Evolutionary conservation across 2,113 vertebrate genomes (phyloP), one percentile per base, ranked within the genome.

Genomic region (Casuarius casuarius): DNA sequence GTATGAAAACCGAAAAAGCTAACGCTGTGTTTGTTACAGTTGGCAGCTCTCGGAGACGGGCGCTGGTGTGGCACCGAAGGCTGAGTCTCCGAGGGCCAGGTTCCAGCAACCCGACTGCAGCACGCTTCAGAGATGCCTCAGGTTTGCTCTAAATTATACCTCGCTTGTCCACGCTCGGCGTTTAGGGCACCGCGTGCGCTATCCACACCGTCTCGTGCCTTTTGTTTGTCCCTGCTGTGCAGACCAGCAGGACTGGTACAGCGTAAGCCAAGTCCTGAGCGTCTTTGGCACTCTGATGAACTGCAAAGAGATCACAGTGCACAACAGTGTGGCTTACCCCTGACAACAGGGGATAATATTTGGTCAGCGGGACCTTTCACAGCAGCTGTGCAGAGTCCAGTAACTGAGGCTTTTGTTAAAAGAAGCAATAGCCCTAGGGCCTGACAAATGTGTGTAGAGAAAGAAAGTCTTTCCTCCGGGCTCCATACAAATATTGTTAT

Each of bases 1-100:
- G 3, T 70, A 46, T 44, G 40, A 42, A 85, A 88, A 86, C 12
- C 29, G 35, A 86, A 90, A 89, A 44, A 16, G 42, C 28, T 49
- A 44, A 35, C 40, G 38, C 19, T 28, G 42, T 31, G 33, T 70
- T 35, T 42, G 15, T 26, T 84, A 38, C 35, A 26, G 11, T 25
- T 58, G 35, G 58, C 12, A 72, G 26, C 9, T 59, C 35, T 18
- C 33, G 29, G 46, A 71, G 12, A 13, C 19, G 6, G 25, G 14
- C 22, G 58, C 62, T 21, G 23, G 1, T 1, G 59, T 51, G 23
- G 40, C 9, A 52, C 0, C 0, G 72, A 59, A 2, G 33, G 44
- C 31, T 49, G 73, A 11, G 14, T 10, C 23, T 77, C 40, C 25
- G 49, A 87, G 25, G 13, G 35, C 1, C 38, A 49, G 56, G 21